Base-by-base conservation (phyloP, 2,113 vertebrate genomes). In the Anguilla japonica region DNA sequence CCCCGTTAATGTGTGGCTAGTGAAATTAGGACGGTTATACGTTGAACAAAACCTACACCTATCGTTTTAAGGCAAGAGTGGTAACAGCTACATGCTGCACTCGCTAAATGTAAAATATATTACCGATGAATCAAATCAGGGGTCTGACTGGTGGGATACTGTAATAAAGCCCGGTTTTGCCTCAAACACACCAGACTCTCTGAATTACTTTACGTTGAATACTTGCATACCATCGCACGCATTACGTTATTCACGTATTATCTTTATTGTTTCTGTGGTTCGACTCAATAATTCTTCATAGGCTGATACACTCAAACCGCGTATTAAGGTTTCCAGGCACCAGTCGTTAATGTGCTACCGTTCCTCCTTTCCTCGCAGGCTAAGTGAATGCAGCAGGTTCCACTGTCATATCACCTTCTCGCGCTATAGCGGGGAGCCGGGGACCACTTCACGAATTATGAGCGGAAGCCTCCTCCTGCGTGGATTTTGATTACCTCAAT, bases 381-480 rank as follows among this genome's bases (percentile, higher is more conserved):
- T 3, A 79, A 34, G 39, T 79, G 78, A 39, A 41, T 41, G 79
- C 40, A 80, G 15, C 79, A 41, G 39, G 39, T 80, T 80, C 40
- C 40, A 41, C 20, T 39, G 63, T 11, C 41, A 34, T 4, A 20
- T 46, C 67, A 34, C 60, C 81, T 75, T 22, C 57, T 82, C 41
- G 26, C 41, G 9, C n/a, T 50, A 6, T 8, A 71, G 20, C 39
- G 26, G 79, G 41, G 1, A n/a, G 11, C 22, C 15, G 4, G 43
- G 43, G 4, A 60, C 40, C 15, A 50, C 40, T 82, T 71, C 39
- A 82, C 82, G 79, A 34, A 34, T 34, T 34, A 87, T 87, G 86
- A 79, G 5, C 20, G 56, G 82, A 87, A 80, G 43, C 71, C 26
- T 79, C 2, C 20, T 20, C n/a, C 16, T 41, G 34, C 11, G 5